phyloP scores from a whole-genome alignment of 2,113 vertebrate species.

The Petromus typicus region DNA sequence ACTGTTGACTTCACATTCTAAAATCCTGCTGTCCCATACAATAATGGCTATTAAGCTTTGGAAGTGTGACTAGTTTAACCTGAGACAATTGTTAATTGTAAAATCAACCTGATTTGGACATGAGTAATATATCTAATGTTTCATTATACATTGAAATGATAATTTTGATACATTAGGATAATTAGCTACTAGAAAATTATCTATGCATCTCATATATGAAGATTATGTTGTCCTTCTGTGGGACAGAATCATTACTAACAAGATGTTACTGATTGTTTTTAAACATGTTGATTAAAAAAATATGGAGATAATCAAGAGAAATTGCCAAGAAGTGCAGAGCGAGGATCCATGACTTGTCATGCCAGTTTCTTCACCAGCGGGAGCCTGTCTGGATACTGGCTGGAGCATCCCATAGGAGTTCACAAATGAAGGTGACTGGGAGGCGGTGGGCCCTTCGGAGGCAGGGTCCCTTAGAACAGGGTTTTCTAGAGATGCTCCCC shows the following conservation, averaged over 20 bases:
- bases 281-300: slow-evolving; percentile 12
- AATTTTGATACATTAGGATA: background rate
- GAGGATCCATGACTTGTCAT: background rate
- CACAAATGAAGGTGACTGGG: background rate
- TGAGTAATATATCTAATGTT: background rate
- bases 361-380: background rate
- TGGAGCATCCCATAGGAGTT: background rate
- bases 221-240: background rate
- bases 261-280: background rate
- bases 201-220: background rate
- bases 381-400: background rate
- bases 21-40: background rate
- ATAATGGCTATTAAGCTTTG: background rate
- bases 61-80: background rate
- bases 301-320: background rate
- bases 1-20: background rate
- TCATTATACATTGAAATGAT: background rate
- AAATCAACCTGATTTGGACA: background rate
- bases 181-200: background rate
- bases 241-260: background rate
- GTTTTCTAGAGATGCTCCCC: too few species aligned
- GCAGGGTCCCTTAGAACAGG: background rate
- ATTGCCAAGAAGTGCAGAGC: background rate
- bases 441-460: background rate
- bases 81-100: background rate